These are phyloP conservation scores for Drosophila anomalata DNA, from an alignment of 2,888 invertebrate genomes.

Conservation along the genomic window DNA sequence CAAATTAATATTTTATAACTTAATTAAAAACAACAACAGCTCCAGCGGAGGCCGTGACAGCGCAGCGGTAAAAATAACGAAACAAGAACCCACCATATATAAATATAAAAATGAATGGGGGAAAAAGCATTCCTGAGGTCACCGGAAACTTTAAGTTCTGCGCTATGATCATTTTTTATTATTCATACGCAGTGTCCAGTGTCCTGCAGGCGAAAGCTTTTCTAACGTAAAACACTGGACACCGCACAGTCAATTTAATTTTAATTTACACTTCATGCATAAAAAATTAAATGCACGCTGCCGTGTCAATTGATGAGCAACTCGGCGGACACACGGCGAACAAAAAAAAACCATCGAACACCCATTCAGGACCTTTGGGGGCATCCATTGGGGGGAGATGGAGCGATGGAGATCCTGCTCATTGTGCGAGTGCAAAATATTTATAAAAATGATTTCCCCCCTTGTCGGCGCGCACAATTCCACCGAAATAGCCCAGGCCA, in stretches of 20 bases:
- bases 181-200: constrained; percentile 59
- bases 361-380: constrained; percentile 18
- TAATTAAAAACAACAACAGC: constrained; percentile 71
- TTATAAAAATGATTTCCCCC: constrained; percentile 63
- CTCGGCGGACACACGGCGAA: constrained; percentile 4
- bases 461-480: background rate
- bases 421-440: constrained; percentile 51
- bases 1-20: constrained; percentile 77
- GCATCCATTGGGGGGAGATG: constrained; percentile 8
- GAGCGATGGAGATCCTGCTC: constrained; percentile 26
- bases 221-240: constrained; percentile 40
- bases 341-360: constrained; percentile 17
- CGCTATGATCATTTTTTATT: constrained; percentile 50
- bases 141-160: constrained; percentile 54
- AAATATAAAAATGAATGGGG: constrained; percentile 56
- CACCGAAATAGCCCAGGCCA: constrained; percentile 55
- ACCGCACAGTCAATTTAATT: constrained; percentile 69
- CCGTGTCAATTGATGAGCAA: constrained; percentile 46
- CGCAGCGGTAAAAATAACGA: constrained; percentile 19
- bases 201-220: constrained; percentile 35
- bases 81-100: constrained; percentile 41
- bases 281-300: constrained; percentile 62
- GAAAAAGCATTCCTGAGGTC: constrained; percentile 48
- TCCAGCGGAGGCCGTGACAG: constrained; percentile 4
- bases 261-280: constrained; percentile 72